Evolutionary conservation across 2,113 vertebrate species (phyloP).

Genomic region (Pedionomus torquatus): DNA sequence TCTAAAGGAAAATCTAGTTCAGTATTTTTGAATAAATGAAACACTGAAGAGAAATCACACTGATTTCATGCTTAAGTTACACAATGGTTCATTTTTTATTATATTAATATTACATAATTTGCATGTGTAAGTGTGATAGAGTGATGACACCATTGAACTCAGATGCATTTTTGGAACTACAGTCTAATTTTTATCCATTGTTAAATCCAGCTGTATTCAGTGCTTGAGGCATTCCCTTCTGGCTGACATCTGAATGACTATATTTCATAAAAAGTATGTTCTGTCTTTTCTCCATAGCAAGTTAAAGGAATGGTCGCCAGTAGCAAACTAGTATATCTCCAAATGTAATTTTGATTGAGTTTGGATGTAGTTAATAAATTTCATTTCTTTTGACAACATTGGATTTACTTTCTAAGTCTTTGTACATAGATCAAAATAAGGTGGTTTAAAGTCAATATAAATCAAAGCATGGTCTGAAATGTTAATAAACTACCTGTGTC

Average conservation of each 20-base stretch:
- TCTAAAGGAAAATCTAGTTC: background rate
- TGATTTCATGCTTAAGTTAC: background rate
- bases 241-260: background rate
- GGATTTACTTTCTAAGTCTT: constrained; percentile 24
- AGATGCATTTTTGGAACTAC: background rate
- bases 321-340: background rate
- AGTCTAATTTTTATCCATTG: background rate
- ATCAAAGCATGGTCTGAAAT: constrained; percentile 47
- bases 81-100: background rate
- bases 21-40: background rate
- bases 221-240: background rate
- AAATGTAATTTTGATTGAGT: background rate
- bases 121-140: background rate
- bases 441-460: constrained; percentile 34
- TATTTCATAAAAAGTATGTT: background rate
- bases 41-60: background rate
- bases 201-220: background rate
- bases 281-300: background rate
- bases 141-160: background rate
- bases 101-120: background rate
- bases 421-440: constrained; percentile 44
- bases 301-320: background rate
- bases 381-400: background rate
- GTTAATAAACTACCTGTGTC: background rate
- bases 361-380: constrained; percentile 34